Base-by-base conservation (phyloP, 2,888 invertebrate species). In the Dioctria linearis region DNA sequence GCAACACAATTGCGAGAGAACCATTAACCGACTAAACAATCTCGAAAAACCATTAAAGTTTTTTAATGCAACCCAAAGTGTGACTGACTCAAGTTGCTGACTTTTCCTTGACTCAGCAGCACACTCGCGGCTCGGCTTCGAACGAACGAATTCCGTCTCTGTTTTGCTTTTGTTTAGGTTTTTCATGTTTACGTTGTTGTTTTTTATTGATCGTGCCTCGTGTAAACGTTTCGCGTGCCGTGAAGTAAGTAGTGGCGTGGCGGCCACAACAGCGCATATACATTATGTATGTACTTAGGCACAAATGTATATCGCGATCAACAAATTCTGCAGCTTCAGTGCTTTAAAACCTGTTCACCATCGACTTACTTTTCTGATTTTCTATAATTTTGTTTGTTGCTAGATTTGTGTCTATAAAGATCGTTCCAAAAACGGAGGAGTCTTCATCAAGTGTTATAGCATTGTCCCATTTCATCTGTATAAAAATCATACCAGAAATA, bases 211-310 rank as follows among this genome's bases (percentile, higher is more conserved):
- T 59, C 59, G 57, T 57, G 73, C 25, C 25, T 59, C 73, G 73
- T 75, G 57, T 59, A 75, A 75, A 59, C 59, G 73, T 75, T 75
- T 75, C 73, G 73, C 73, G 73, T 75, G 73, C 73, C 59, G 13
- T 75, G 73, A 75, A 75, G 59, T 39, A n/a, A 63, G 8, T 11
- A 63, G 8, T 11, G 63, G 63, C 63, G 3, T 11, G 63, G 63
- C 63, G 6, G 63, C 39, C 25, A 13, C 59, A 25, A 25, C 25
- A 25, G 25, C 25, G 25, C 25, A 25, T 25, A 25, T 25, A n/a
- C n/a, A n/a, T n/a, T n/a, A n/a, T n/a, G n/a, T n/a, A 25, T 25
- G 25, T 25, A 25, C 25, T 25, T 25, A 25, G 25, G 25, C 2
- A 25, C 25, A 25, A 25, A 25, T 25, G 25, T 25, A 25, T 63